Evolutionary conservation across 2,888 invertebrate species (phyloP).

Genomic region (Diplazon laetatorius): DNA sequence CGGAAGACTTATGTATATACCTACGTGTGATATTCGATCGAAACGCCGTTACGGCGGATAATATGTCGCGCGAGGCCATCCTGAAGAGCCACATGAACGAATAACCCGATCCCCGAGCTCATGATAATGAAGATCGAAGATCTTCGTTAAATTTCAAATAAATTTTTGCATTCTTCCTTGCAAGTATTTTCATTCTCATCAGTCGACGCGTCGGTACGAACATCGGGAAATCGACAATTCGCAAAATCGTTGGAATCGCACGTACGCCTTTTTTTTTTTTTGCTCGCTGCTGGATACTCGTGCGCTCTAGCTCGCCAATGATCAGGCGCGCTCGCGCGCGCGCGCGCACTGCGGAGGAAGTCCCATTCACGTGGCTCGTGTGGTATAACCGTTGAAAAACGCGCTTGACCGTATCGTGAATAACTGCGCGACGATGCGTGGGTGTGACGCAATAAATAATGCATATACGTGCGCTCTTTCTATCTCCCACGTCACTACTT

Average conservation of each 20-base stretch:
- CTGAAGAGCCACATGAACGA: conserved; percentile 2
- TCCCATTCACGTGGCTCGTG: conserved; percentile 60
- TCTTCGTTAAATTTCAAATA: too few species aligned
- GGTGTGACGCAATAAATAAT: conserved; percentile 69
- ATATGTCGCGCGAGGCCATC: conserved; percentile 34
- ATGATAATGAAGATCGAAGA: too few species aligned
- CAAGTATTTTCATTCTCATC: conserved; percentile 67
- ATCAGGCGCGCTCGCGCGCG: conserved; percentile 43
- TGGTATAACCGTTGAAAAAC: conserved; percentile 47
- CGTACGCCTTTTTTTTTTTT: conserved; percentile 29
- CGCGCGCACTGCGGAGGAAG: conserved; percentile 55
- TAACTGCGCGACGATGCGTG: conserved; percentile 68
- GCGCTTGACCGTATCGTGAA: conserved; percentile 67
- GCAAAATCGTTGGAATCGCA: conserved; percentile 21
- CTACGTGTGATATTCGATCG: conserved; percentile 25
- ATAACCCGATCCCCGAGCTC: conserved; percentile 47
- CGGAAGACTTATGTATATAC: too few species aligned
- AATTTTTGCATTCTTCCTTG: neutral
- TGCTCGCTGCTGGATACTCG: conserved; percentile 12
- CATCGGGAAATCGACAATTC: conserved; percentile 22
- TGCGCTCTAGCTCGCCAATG: conserved; percentile 32
- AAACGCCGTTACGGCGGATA: conserved; percentile 19
- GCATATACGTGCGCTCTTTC: conserved; percentile 55
- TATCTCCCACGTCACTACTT: too few species aligned
- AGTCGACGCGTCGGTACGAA: conserved; percentile 64